These are phyloP conservation scores for Aquatica leii DNA, from an alignment of 2,888 invertebrate genomes.

Conservation along the genomic window DNA sequence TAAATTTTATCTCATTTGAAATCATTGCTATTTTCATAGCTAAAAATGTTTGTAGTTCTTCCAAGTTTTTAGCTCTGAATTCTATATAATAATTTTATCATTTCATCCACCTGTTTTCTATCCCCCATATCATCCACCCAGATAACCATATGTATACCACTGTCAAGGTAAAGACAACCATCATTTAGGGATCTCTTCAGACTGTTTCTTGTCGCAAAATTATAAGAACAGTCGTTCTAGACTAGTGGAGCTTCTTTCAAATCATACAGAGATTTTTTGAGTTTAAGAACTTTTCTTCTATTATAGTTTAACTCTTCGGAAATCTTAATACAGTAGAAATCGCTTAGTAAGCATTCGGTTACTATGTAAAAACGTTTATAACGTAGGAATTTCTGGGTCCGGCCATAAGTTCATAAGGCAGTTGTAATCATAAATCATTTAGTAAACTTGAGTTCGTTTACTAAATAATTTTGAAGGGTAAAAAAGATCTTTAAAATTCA, in stretches of 20 bases:
- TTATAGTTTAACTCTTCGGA: conserved; percentile 14
- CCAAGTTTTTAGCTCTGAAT: conserved; percentile 6
- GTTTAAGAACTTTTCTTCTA: conserved; percentile 19
- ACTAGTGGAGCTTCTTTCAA: conserved; percentile 10
- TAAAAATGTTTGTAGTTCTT: neutral
- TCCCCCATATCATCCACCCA: conserved; percentile 3
- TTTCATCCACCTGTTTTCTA: neutral
- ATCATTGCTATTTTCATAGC: neutral
- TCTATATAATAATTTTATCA: too few relatives aligned
- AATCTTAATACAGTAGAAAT: too few relatives aligned
- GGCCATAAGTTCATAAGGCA: too few relatives aligned
- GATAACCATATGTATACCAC: neutral
- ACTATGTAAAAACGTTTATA: too few relatives aligned
- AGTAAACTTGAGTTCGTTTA: too few relatives aligned
- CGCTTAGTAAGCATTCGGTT: too few relatives aligned
- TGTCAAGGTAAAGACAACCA: neutral
- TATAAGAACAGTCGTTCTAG: conserved; percentile 19
- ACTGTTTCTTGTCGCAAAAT: too few relatives aligned
- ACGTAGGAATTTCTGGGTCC: too few relatives aligned
- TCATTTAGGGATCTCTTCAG: too few relatives aligned
- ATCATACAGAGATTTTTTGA: conserved; percentile 12
- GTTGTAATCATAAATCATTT: too few relatives aligned
- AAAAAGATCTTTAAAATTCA: too few relatives aligned
- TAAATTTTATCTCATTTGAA: neutral
- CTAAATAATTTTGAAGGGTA: too few relatives aligned